phyloP scores from a whole-genome alignment of 2,888 invertebrate species.

The Macrosoma leucophasiata region DNA sequence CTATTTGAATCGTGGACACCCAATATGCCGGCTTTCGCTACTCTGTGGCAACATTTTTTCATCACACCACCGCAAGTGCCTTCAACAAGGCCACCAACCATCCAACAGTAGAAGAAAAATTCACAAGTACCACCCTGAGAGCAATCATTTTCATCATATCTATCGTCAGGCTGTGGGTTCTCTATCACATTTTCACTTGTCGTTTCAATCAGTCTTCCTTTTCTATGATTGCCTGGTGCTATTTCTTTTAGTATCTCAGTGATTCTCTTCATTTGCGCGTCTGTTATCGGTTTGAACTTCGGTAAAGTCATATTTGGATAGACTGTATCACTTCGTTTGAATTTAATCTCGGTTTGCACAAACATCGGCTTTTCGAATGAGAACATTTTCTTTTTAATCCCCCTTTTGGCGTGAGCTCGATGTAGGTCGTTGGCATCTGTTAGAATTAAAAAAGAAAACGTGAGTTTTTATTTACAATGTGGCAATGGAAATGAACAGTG shows the following conservation, averaged over 20 bases:
- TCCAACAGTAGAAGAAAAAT: slow-evolving; percentile 94
- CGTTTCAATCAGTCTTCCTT: slow-evolving; percentile 34
- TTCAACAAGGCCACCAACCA: slow-evolving; percentile 90
- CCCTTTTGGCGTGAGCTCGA: slow-evolving; percentile 51
- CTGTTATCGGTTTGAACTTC: slow-evolving; percentile 62
- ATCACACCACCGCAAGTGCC: slow-evolving; percentile 88
- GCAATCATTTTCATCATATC: slow-evolving; percentile 75
- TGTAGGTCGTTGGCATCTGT: slow-evolving; percentile 70
- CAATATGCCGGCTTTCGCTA: slow-evolving; percentile 78
- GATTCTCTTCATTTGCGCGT: slow-evolving; percentile 57
- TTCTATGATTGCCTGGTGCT: slow-evolving; percentile 31
- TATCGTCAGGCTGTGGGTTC: slow-evolving; percentile 27
- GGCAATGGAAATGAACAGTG: background rate
- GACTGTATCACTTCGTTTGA: slow-evolving; percentile 42
- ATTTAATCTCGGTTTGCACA: slow-evolving; percentile 44
- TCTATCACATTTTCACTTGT: slow-evolving; percentile 21
- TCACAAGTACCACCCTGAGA: slow-evolving; percentile 88
- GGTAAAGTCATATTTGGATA: slow-evolving; percentile 54
- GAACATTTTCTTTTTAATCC: slow-evolving; percentile 33
- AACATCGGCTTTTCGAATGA: slow-evolving; percentile 56
- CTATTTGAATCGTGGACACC: slow-evolving; percentile 80
- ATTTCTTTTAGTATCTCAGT: slow-evolving; percentile 53
- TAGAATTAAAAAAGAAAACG: slow-evolving; percentile 40
- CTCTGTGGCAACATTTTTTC: slow-evolving; percentile 91
- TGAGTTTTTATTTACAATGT: background rate